These are phyloP conservation scores for Xerus rutilus DNA, from an alignment of 2,797 vertebrate species.

Conservation along the genomic window DNA sequence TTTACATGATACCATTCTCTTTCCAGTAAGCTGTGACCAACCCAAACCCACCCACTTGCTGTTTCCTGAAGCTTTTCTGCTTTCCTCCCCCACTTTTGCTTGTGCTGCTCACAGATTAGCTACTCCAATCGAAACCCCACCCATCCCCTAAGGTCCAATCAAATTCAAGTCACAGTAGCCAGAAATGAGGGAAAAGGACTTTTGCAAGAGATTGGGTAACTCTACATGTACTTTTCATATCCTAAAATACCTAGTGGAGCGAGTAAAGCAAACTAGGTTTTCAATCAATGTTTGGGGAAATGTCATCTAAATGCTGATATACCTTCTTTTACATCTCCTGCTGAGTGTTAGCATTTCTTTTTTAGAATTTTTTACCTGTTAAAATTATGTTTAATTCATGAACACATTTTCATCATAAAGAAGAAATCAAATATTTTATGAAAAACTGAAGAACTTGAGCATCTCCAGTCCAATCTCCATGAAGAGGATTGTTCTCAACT, in stretches of 20 bases:
- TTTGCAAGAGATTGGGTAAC: background rate
- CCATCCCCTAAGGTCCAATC: background rate
- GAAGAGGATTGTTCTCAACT: background rate
- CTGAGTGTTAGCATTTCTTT: background rate
- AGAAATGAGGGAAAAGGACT: background rate
- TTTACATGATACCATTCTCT: background rate
- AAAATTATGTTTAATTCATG: background rate
- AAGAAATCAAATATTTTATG: background rate
- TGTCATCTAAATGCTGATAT: background rate
- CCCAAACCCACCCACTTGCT: background rate
- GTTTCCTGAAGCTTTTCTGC: background rate
- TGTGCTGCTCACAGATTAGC: background rate
- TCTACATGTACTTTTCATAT: background rate
- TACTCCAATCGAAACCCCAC: background rate
- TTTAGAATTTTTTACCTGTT: background rate
- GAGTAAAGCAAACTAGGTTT: background rate
- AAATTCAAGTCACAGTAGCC: background rate
- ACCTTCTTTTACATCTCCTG: background rate
- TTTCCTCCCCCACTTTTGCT: background rate
- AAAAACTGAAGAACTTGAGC: background rate
- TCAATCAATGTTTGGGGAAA: background rate
- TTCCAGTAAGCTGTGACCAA: background rate
- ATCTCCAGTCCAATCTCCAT: background rate
- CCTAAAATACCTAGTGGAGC: background rate
- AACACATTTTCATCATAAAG: background rate